Conservation (phyloP, 2,113 vertebrate genomes). For the Pollachius pollachius region DNA sequence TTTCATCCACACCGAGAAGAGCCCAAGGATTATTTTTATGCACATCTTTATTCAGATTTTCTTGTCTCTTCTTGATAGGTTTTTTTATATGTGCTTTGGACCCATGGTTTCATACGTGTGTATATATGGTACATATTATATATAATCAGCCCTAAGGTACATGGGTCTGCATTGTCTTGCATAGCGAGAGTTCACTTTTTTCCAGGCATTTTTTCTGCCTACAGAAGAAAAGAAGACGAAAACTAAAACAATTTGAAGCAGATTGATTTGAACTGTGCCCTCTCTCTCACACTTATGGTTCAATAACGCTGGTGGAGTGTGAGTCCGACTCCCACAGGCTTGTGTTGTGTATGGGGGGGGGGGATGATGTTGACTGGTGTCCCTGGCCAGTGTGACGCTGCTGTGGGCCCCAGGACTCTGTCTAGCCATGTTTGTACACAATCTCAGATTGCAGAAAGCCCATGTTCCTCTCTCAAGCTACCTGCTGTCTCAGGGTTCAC, state of each 20-base stretch:
- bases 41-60: conserved; percentile 48
- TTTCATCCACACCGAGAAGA: conserved; percentile 34
- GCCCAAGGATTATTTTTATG: conserved; percentile 51
- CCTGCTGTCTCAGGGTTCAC: conserved; percentile 69
- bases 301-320: no score
- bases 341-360: no score
- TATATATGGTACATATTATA: conserved; percentile 56
- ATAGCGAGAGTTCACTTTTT: not conserved
- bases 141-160: conserved; percentile 61
- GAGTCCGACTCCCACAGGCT: no score
- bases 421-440: conserved; percentile 50
- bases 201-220: not conserved
- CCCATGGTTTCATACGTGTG: conserved; percentile 61
- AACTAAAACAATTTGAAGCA: conserved; percentile 28
- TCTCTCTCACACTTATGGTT: no score
- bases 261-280: no score
- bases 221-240: conserved; percentile 11
- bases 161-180: conserved; percentile 46
- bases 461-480: conserved; percentile 56
- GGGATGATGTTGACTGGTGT: no score
- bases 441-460: conserved; percentile 42
- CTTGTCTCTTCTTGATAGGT: conserved; percentile 46
- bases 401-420: conserved; percentile 41
- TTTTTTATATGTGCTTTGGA: conserved; percentile 60
- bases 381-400: conserved; percentile 8